A percentile compares a stretch with the other conserved stretches of the same genome.
Conservation (phyloP, 2,797 vertebrate species). For the Galagoides demidoff region DNA sequence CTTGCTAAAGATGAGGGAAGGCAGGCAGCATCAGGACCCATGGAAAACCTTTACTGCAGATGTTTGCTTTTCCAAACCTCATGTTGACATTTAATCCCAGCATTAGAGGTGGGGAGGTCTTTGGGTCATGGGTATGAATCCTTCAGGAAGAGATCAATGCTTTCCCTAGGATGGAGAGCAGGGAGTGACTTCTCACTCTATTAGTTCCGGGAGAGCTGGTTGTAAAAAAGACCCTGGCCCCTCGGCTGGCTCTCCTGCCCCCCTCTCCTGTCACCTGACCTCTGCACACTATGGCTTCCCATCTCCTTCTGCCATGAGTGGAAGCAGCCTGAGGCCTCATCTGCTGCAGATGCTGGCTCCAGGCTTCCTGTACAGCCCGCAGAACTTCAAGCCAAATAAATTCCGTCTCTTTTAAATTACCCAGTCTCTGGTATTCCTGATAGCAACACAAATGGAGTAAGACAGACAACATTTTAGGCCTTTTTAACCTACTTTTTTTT, state of each 20-base stretch:
- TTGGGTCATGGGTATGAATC: not conserved
- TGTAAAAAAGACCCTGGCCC: not conserved
- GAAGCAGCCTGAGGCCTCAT: not conserved
- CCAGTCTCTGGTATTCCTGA: not conserved
- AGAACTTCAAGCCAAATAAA: not conserved
- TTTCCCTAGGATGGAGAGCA: not conserved
- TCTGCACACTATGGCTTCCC: not conserved
- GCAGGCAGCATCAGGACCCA: fast-evolving
- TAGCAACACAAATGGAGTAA: not conserved
- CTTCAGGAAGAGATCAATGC: not conserved
- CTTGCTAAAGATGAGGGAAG: fast-evolving
- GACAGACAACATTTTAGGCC: fast-evolving
- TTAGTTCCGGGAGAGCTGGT: not conserved
- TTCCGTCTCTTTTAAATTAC: not conserved
- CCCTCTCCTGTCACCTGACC: not conserved
- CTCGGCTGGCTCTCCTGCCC: not conserved
- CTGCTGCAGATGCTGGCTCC: not conserved
- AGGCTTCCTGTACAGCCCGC: not conserved
- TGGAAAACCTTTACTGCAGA: too few relatives aligned
- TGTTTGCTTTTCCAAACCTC: not conserved
- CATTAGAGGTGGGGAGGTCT: not conserved
- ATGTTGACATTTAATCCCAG: not conserved
- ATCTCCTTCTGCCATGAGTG: not conserved
- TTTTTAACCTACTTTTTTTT: not conserved
- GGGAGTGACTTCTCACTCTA: not conserved